Evolutionary conservation across 1,140 invertebrate species (phyloP), one percentile per base, ranked within the genome.

Genomic region (Schlechtendalia chinensis): DNA sequence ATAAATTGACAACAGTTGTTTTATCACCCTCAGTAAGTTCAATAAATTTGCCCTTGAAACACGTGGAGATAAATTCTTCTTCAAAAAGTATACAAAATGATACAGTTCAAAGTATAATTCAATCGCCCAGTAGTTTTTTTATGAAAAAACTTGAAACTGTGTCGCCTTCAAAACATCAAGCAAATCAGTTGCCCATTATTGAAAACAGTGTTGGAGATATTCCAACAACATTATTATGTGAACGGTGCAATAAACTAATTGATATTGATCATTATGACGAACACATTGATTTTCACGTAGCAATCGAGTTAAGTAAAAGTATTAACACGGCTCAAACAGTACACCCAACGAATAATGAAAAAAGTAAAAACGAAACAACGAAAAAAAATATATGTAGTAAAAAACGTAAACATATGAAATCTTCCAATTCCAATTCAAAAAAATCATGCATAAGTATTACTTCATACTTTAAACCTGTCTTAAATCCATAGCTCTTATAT

Each of bases 201-300:
- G 59, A 79, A 56, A 59, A 22, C 4, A 45, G 8, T 47, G 19
- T 53, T 39, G 45, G 19, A 27, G 67, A 50, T 81, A 54, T 17
- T 11, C 56, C 72, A 19, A 19, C n/a, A 54, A 56, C 17, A 16
- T 67, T 65, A 56, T 61, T 74, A 53, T 84, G 83, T 72, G 53
- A 72, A 12, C 22, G 81, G 47, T 84, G 83, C 50, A 45, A 80
- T 29, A 59, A 82, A 53, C 58, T 27, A 45, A 67, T 83, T n/a
- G 29, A 72, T 19, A 58, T 83, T 22, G 3, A 75, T 32, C 79
- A 81, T n/a, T 81, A 82, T 59, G 82, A 82, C 14, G 81, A 82
- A 63, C 83, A 84, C 63, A 50, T 82, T 58, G 83, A 84, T 81
- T 80, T 81, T 79, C 83, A 84, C 58, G n/a, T 82, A 10, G 83